Conservation (phyloP, 2,888 invertebrate species). For the Ichneumon xanthorius region DNA sequence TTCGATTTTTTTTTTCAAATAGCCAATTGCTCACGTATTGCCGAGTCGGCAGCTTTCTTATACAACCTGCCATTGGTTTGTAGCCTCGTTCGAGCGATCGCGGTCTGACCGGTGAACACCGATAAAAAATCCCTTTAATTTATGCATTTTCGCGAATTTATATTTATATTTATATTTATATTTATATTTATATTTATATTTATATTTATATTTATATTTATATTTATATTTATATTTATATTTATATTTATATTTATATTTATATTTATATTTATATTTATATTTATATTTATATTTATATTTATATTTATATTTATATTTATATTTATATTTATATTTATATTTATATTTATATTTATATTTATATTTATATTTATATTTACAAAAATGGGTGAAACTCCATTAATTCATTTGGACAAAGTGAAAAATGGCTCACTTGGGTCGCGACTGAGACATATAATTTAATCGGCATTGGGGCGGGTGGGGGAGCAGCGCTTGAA, state of each 20-base stretch:
- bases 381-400: background rate
- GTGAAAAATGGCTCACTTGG: background rate
- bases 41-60: conserved; percentile 35
- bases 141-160: background rate
- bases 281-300: no score
- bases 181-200: background rate
- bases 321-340: no score
- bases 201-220: background rate
- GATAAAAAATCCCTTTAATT: conserved; percentile 33
- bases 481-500: conserved; percentile 22
- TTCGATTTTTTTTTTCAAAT: conserved; percentile 11
- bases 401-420: background rate
- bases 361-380: background rate
- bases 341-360: background rate
- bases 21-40: conserved; percentile 47
- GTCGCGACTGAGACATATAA: background rate
- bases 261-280: no score
- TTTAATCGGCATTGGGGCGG: background rate
- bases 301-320: no score
- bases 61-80: conserved; percentile 11
- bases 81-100: conserved; percentile 36
- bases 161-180: background rate
- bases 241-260: no score
- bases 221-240: no score
- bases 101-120: conserved; percentile 10